phyloP scores from a whole-genome alignment of 2,797 vertebrate species.

The Sandelia bainsii region DNA sequence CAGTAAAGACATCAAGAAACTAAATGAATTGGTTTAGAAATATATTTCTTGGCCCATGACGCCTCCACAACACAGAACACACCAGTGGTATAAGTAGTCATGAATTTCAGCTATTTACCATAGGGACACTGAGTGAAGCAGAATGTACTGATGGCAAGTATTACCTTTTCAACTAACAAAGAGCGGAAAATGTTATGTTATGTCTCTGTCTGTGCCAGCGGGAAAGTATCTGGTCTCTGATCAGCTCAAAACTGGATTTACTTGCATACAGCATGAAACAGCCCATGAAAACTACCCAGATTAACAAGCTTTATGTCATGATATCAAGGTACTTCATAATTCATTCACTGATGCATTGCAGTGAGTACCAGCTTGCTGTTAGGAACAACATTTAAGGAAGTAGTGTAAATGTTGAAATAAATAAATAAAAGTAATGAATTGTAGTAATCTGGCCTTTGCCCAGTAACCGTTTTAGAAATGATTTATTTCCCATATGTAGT shows the following conservation, averaged over 20 bases:
- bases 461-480: neutral
- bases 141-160: slow-evolving; percentile 29
- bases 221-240: slow-evolving; percentile 46
- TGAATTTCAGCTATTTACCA: slow-evolving; percentile 42
- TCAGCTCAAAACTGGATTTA: slow-evolving; percentile 28
- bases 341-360: slow-evolving; percentile 1
- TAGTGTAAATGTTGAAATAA: neutral
- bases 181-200: slow-evolving; percentile 38
- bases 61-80: slow-evolving; percentile 21
- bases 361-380: neutral
- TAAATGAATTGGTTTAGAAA: slow-evolving; percentile 29
- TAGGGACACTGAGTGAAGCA: slow-evolving; percentile 44
- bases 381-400: neutral
- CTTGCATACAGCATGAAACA: slow-evolving; percentile 2
- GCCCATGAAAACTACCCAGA: slow-evolving; percentile 9
- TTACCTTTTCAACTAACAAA: slow-evolving; percentile 42
- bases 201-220: slow-evolving; percentile 48
- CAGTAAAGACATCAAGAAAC: slow-evolving; percentile 8
- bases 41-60: slow-evolving; percentile 24
- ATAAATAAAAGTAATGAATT: neutral
- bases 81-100: slow-evolving; percentile 25
- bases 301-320: neutral
- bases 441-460: neutral
- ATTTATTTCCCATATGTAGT: too few species aligned
- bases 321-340: neutral